phyloP scores from a whole-genome alignment of 2,888 invertebrate species.

The Bimastos eiseni region DNA sequence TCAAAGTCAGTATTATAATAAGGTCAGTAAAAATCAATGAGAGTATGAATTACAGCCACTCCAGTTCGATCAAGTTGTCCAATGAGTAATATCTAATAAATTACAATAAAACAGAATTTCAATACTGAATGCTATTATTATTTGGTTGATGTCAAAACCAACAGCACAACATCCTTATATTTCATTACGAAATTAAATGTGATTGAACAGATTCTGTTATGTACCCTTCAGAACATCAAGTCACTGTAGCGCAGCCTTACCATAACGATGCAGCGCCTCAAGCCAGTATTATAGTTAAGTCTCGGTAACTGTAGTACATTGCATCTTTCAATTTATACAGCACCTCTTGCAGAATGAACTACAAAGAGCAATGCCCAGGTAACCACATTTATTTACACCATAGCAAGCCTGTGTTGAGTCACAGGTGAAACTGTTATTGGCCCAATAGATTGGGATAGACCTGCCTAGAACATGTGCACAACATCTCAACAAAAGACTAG shows the following conservation, averaged over 20 bases:
- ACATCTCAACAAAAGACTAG: neutral
- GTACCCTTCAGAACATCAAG: neutral
- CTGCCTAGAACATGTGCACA: neutral
- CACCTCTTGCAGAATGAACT: too few species aligned
- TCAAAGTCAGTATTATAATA: too few species aligned
- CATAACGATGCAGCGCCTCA: neutral
- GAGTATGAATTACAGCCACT: neutral
- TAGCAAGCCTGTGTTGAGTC: too few species aligned
- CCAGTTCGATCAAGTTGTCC: neutral
- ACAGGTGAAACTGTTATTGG: too few species aligned
- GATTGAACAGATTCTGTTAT: neutral
- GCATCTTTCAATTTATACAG: too few species aligned
- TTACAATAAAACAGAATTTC: neutral
- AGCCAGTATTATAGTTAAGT: neutral
- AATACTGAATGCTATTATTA: neutral
- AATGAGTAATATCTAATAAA: neutral
- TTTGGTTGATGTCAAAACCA: neutral
- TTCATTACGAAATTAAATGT: neutral
- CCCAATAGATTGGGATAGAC: too few species aligned
- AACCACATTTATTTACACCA: too few species aligned
- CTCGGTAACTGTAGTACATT: neutral
- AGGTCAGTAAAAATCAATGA: neutral
- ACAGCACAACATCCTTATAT: neutral
- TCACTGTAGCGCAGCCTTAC: neutral
- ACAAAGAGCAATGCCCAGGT: too few species aligned